phyloP scores from a whole-genome alignment of 2,888 invertebrate genomes.

The Chaetoderma sp. region DNA sequence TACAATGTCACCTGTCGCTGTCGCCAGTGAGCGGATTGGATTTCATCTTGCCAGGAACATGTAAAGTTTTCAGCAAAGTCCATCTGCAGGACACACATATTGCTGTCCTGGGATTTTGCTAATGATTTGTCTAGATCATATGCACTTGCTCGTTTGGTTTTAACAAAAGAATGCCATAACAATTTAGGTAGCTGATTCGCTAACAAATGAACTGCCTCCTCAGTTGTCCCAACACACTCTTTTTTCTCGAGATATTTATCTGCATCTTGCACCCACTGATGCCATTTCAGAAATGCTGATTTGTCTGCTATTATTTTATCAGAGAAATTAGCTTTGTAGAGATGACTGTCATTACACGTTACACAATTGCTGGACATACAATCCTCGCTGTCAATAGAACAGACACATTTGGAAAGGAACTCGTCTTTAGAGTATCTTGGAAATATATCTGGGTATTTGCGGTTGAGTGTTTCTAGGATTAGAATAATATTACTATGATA shows the following conservation, averaged over 20 bases:
- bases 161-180: slow-evolving; percentile 15
- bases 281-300: slow-evolving; percentile 1
- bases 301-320: neutral
- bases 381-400: slow-evolving; percentile 2
- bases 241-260: slow-evolving; percentile 10
- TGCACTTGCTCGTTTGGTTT: slow-evolving; percentile 9
- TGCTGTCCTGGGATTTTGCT: neutral
- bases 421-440: slow-evolving; percentile 14
- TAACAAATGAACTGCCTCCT: slow-evolving; percentile 5
- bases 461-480: slow-evolving; percentile 16
- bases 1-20: slow-evolving; percentile 14
- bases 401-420: slow-evolving; percentile 6
- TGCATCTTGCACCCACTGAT: slow-evolving; percentile 9
- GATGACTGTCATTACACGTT: slow-evolving; percentile 1
- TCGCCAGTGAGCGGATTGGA: slow-evolving; percentile 24
- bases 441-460: slow-evolving; percentile 1
- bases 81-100: slow-evolving; percentile 13
- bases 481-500: slow-evolving; percentile 23
- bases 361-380: slow-evolving; percentile 20
- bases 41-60: slow-evolving; percentile 18
- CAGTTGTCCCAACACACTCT: slow-evolving; percentile 1
- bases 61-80: slow-evolving; percentile 24
- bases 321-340: neutral
- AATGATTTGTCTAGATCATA: slow-evolving; percentile 1
- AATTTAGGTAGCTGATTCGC: slow-evolving; percentile 4